These are phyloP conservation scores for Nematolebias whitei DNA, from an alignment of 2,113 vertebrate species.

Conservation along the genomic window DNA sequence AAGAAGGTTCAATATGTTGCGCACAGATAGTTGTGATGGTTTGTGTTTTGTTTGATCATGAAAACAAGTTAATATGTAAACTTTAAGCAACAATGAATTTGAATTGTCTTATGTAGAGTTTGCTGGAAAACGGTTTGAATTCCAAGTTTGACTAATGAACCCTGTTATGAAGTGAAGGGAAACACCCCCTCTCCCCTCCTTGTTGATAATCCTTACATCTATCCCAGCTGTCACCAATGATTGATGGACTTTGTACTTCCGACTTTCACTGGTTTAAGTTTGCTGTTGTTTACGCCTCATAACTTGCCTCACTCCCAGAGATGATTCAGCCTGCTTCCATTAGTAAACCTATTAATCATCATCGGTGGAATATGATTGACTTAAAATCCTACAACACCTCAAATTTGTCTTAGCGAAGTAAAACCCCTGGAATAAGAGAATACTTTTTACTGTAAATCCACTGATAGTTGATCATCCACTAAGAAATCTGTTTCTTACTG, in stretches of 20 bases:
- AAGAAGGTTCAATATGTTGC: too few relatives aligned
- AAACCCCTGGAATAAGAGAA: background rate
- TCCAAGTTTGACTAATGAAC: constrained; percentile 47
- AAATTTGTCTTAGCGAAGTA: background rate
- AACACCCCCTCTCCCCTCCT: constrained; percentile 43
- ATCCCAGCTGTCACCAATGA: constrained; percentile 73
- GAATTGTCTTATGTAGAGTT: background rate
- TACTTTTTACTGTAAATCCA: too few relatives aligned
- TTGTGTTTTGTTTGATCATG: too few relatives aligned
- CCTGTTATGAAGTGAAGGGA: constrained; percentile 31
- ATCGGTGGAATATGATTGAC: constrained; percentile 41
- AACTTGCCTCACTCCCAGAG: constrained; percentile 47
- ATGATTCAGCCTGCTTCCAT: constrained; percentile 51
- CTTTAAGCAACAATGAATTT: too few relatives aligned
- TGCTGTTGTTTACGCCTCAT: constrained; percentile 30
- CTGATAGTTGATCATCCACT: background rate
- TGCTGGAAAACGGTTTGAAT: background rate
- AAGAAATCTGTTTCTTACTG: background rate
- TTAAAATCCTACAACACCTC: constrained; percentile 39
- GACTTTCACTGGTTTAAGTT: constrained; percentile 39
- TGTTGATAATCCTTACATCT: constrained; percentile 54
- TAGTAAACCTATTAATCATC: constrained; percentile 72
- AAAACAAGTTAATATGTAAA: too few relatives aligned
- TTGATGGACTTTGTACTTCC: constrained; percentile 70
- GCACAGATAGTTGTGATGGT: too few relatives aligned